Conservation (phyloP, 2,113 vertebrate genomes). For the Typhlomys cinereus region DNA sequence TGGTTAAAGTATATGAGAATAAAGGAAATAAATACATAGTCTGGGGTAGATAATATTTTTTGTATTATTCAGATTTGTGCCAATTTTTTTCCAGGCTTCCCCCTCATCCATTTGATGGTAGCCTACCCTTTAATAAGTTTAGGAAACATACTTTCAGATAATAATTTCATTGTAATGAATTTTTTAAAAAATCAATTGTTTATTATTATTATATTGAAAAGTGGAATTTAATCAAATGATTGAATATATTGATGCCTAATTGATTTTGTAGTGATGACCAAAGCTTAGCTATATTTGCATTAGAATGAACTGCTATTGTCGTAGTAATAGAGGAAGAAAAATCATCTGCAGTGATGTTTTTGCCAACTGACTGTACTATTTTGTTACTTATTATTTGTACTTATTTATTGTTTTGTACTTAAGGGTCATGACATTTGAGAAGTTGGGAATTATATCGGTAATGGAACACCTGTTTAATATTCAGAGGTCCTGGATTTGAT, state of each 20-base stretch:
- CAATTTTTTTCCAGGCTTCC: neutral
- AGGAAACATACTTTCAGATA: neutral
- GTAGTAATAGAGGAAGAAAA: neutral
- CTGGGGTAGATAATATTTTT: neutral
- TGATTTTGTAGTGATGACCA: constrained; percentile 22
- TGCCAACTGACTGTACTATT: neutral
- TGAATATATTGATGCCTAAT: constrained; percentile 35
- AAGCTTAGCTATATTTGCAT: constrained; percentile 20
- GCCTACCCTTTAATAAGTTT: constrained; percentile 20
- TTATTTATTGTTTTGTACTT: neutral
- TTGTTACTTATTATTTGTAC: too few relatives aligned
- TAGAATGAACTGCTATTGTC: neutral
- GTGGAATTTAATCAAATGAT: constrained; percentile 28
- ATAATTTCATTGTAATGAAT: constrained; percentile 36
- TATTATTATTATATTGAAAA: constrained; percentile 52
- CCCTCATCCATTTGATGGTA: neutral
- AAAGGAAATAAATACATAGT: neutral
- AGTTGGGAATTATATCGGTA: neutral
- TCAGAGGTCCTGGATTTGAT: neutral
- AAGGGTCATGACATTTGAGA: neutral
- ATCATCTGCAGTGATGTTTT: neutral
- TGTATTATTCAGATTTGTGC: neutral
- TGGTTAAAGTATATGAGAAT: neutral
- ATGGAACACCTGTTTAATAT: neutral
- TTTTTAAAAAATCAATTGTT: neutral